Evolutionary conservation across 2,113 vertebrate species (phyloP), one percentile per base, ranked within the genome.

Genomic region (Chaetorhynchus papuensis): DNA sequence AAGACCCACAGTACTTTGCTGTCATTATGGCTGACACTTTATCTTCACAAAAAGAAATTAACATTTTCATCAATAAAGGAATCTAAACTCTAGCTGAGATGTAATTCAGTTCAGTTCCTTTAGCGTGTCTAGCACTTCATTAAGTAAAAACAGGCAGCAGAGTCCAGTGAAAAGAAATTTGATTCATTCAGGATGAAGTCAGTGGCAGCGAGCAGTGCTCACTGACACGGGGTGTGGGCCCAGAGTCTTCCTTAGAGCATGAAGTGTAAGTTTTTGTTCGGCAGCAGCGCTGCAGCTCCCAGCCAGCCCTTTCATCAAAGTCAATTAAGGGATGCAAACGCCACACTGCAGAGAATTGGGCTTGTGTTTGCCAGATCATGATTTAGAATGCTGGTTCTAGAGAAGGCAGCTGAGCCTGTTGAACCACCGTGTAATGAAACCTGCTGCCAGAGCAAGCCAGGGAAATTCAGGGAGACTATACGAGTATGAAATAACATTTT

Each of bases 31-130:
- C 83, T 93, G 83, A 92, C 93, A 82, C 83, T 88, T 91, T 82
- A 92, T 95, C 93, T 95, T 84, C 69, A 81, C 90, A 69, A 87
- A 94, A 93, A 90, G 72, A 92, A 95, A 96, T 96, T 86, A 96
- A 93, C 79, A 84, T 93, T 93, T 88, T 90, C 88, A 81, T 96
- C 94, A 95, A 95, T 94, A 93, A 93, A 90, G 64, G 69, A 87
- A 87, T 93, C 69, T 88, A 94, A 88, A 89, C 83, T 95, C 92
- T 95, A 90, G 92, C 85, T 94, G 96, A 87, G 91, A 81, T 53
- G 72, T 87, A 93, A 93, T 94, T 96, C 92, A 92, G 60, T 95
- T 90, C 71, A 75, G 65, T 93, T 97, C 76, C 76, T 93, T 95
- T 84, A 93, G 94, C 33, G 1, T 77, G 69, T 87, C 83, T 87